These are phyloP conservation scores for Coracias cyanogaster DNA, from an alignment of 2,797 vertebrate species.

Conservation along the genomic window DNA sequence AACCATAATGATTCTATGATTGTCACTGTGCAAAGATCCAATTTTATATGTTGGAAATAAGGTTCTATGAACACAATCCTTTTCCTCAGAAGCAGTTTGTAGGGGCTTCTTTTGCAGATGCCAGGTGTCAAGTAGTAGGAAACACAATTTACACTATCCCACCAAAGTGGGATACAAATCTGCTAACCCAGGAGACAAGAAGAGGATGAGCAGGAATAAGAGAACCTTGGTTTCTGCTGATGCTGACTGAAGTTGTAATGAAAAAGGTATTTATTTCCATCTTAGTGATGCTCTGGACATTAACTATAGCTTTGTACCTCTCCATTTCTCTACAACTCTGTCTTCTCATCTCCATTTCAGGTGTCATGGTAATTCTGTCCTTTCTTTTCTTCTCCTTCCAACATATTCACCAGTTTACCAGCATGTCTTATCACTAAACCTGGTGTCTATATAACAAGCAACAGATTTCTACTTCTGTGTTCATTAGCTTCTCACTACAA, in stretches of 20 bases:
- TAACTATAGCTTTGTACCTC: neutral
- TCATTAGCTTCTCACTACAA: neutral
- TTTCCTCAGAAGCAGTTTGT: neutral
- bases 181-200: neutral
- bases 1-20: too few relatives aligned
- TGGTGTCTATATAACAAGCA: neutral
- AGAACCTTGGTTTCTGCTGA: neutral
- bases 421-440: neutral
- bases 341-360: neutral
- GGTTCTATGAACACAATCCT: neutral
- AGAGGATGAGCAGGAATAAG: neutral
- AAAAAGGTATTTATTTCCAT: neutral
- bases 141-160: neutral
- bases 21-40: slow-evolving; percentile 1
- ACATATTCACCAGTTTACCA: neutral
- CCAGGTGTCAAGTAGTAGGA: neutral
- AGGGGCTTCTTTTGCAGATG: neutral
- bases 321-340: neutral
- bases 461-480: neutral
- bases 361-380: neutral
- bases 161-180: neutral
- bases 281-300: neutral
- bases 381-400: neutral
- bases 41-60: neutral
- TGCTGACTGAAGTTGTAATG: neutral